Evolutionary conservation across 2,113 vertebrate species (phyloP).

Genomic region (Struthidea cinerea): DNA sequence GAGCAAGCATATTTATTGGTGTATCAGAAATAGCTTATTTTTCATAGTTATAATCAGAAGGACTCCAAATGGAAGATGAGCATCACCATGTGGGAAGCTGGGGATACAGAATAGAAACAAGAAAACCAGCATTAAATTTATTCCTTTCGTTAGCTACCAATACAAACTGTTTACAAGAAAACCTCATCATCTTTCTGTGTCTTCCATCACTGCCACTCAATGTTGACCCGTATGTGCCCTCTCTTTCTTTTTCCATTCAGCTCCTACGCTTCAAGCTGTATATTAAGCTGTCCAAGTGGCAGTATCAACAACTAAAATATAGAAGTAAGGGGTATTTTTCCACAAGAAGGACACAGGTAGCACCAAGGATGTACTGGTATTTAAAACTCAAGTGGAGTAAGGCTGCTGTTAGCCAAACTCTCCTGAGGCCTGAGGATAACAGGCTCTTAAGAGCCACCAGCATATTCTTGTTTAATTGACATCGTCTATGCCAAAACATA

Average conservation of each 20-base stretch:
- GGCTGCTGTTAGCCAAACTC: neutral
- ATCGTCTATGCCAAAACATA: neutral
- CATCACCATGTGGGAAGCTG: constrained; percentile 50
- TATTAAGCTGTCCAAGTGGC: neutral
- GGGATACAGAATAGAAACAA: constrained; percentile 26
- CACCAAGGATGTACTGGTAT: neutral
- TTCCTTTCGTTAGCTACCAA: neutral
- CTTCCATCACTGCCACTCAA: neutral
- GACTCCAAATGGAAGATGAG: constrained; percentile 50
- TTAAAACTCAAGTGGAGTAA: neutral
- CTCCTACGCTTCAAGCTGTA: neutral
- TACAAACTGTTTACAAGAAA: constrained; percentile 51
- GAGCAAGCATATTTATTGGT: constrained; percentile 28
- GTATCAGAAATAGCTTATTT: constrained; percentile 62
- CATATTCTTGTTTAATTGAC: neutral
- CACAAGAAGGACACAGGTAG: neutral
- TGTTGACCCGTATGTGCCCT: neutral
- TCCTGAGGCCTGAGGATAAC: neutral
- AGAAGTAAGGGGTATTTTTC: neutral
- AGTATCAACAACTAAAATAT: neutral
- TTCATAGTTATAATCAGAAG: constrained; percentile 39
- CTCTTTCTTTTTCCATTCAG: neutral
- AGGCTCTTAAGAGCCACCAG: neutral
- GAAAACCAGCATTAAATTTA: constrained; percentile 14
- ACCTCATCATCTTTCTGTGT: neutral